Evolutionary conservation across 2,113 vertebrate species (phyloP).

Genomic region (Prinia subflava): DNA sequence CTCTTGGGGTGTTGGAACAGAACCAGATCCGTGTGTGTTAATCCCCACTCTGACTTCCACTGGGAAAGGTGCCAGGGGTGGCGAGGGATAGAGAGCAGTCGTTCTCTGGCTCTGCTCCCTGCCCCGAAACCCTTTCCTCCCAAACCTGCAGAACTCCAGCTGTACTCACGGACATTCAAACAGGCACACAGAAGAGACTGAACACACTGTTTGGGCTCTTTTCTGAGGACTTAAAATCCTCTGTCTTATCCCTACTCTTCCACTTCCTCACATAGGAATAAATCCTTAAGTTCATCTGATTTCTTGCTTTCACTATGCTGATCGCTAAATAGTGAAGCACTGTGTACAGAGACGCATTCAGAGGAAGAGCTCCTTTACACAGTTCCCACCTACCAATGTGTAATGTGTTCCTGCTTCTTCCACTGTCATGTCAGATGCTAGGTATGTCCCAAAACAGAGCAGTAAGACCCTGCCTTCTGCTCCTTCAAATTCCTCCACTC

Average conservation of each 20-base stretch:
- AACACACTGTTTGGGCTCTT: neutral
- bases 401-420: neutral
- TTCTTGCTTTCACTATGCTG: neutral
- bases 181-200: neutral
- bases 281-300: neutral
- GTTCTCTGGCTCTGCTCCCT: neutral
- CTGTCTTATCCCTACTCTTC: neutral
- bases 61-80: neutral
- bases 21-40: neutral
- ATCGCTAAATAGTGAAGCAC: neutral
- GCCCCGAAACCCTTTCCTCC: slow-evolving; percentile 3
- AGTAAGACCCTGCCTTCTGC: neutral
- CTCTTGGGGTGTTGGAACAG: slow-evolving; percentile 23
- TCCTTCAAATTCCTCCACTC: neutral
- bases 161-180: fast-evolving
- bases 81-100: neutral
- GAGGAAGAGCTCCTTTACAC: neutral
- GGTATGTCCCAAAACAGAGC: neutral
- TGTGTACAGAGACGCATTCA: neutral
- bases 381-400: neutral
- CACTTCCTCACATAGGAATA: neutral
- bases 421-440: neutral
- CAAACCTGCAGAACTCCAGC: neutral
- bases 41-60: slow-evolving; percentile 44
- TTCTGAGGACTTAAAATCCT: neutral